Evolutionary conservation across 2,888 invertebrate species (phyloP), one percentile per base, ranked within the genome.

Genomic region (Stenurella melanura): DNA sequence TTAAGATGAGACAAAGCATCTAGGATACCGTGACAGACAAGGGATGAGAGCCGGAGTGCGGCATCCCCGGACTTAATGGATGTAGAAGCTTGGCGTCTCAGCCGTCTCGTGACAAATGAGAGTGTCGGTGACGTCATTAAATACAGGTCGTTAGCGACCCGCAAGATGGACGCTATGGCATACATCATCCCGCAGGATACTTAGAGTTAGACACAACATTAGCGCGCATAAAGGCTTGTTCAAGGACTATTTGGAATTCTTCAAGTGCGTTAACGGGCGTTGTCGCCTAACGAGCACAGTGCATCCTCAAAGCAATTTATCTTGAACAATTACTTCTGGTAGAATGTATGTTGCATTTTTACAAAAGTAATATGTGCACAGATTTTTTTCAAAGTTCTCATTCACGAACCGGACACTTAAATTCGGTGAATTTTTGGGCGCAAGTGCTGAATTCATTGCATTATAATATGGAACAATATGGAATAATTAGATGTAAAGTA

Each of bases 111-210:
- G 83, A 83, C 83, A 83, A 83, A 83, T 83, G 83, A 83, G 82
- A 77, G 82, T 80, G 82, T 75, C 79, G 74, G 80, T 83, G 83
- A 83, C 82, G 83, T 83, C 83, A 82, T 83, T 83, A 83, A 81
- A 81, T 81, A 78, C 80, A 80, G 81, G 83, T 83, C 83, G 82
- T 83, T 83, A 83, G 82, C 80, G 81, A 79, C 73, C 81, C 75
- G 80, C 79, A 81, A 83, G 82, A 82, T 80, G 81, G 81, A 81
- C 82, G 81, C 78, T 76, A 73, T 77, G 79, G 78, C 76, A 79
- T 83, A 83, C 82, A 82, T 83, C 80, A 81, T 80, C 75, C 68
- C 64, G 58, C 64, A 34, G 61, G 73, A 42, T 30, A 60, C 63
- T 69, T 70, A 21, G 34, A 57, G 58, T 63, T 30, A 54, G 69